Evolutionary conservation across 2,888 invertebrate genomes (phyloP).

Genomic region (Fissipunctia ypsillon): DNA sequence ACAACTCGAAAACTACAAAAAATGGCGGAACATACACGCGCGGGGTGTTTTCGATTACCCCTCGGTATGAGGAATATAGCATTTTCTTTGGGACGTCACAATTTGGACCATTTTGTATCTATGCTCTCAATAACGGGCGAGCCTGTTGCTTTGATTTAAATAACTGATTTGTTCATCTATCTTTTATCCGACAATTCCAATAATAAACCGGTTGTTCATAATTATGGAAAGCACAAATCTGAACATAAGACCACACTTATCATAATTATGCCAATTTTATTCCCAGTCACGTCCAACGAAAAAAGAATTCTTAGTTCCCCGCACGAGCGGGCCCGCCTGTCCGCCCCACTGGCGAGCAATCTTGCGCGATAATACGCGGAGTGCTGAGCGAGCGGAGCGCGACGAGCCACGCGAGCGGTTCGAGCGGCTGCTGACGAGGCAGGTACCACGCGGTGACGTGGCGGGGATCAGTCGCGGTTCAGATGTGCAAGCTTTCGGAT

Average conservation of each 20-base stretch:
- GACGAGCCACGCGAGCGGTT: constrained; percentile 11
- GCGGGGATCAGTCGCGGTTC: constrained; percentile 6
- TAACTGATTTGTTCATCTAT: too few relatives aligned
- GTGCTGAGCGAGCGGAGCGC: constrained; percentile 42
- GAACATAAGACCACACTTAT: constrained; percentile 33
- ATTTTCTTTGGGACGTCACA: too few relatives aligned
- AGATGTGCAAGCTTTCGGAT: constrained; percentile 23
- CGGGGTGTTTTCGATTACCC: too few relatives aligned
- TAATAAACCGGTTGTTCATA: constrained; percentile 11
- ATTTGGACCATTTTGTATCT: too few relatives aligned
- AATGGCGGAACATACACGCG: too few relatives aligned
- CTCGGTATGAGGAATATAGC: too few relatives aligned
- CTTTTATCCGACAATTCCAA: too few relatives aligned
- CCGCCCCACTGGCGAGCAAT: constrained; percentile 40
- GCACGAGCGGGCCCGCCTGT: constrained; percentile 36
- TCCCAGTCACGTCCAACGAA: constrained; percentile 37
- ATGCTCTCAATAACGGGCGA: too few relatives aligned
- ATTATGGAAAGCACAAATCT: constrained; percentile 16
- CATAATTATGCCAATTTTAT: constrained; percentile 48
- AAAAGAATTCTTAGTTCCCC: constrained; percentile 9
- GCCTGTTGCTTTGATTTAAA: constrained; percentile 20
- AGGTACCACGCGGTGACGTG: background rate
- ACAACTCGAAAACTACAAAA: too few relatives aligned
- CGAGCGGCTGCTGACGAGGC: constrained; percentile 23
- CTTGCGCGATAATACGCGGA: constrained; percentile 38